Base-by-base conservation (phyloP, 2,797 vertebrate species). In the Serranus cabrilla region DNA sequence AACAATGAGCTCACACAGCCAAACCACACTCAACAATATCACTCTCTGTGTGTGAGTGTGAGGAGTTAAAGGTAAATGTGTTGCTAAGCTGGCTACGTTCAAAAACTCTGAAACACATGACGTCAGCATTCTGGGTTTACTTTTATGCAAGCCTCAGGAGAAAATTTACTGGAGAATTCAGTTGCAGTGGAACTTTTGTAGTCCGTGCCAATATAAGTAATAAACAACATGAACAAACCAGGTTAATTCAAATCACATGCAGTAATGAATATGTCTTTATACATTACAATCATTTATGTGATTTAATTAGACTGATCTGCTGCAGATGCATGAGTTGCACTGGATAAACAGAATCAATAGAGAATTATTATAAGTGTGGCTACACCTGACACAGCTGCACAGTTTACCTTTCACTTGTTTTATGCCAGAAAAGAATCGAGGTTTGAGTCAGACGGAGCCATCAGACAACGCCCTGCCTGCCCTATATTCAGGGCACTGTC, bases 1-100 rank as follows among this genome's bases (percentile, higher is more conserved):
- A 94, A 93, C 90, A 93, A 88, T 92, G 91, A 93, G 84, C 90
- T 93, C 92, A 93, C 90, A 89, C 84, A 81, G 81, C 77, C 87
- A 89, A 82, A 87, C 85, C 87, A 60, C 83, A 78, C 73, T 86
- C 76, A 74, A 93, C 91, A 93, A 88, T 87, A 87, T 93, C 63
- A 57, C 80, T 70, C 77, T 87, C 59, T 90, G 87, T 87, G 76
- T 68, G 45, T 51, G 78, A 71, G 60, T 55, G 72, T 16, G 67
- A 81, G 74, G 81, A 82, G 76, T 62, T 69, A 71, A 90, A 83
- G 86, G 82, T 87, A 57, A 67, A 82, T 3, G 80, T 62, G 84
- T 70, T 87, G 84, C 89, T 89, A 89, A 91, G 86, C 46, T 86
- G 85, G 82, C 84, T 81, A 62, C 11, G 37, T 66, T 83, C 31